Percentiles rank a stretch among this genome's conserved stretches.
Evolutionary conservation across 2,113 vertebrate species (phyloP).

Genomic region (Crotalus viridis): DNA sequence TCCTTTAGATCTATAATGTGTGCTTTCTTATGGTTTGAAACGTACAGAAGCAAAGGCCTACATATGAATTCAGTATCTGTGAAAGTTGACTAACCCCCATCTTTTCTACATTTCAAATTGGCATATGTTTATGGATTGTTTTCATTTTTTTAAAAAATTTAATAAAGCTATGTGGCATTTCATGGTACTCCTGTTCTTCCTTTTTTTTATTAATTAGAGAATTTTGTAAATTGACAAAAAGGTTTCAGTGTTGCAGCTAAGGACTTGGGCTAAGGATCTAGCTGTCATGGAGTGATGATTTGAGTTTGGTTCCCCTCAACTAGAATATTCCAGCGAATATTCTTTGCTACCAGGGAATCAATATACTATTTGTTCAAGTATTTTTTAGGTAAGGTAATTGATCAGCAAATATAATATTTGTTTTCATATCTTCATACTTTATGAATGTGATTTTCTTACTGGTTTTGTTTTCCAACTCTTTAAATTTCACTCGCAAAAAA

Average conservation of each 20-base stretch:
- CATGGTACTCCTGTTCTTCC: not conserved
- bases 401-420: not conserved
- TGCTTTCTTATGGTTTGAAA: not conserved
- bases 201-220: not conserved
- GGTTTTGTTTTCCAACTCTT: not conserved
- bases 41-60: not conserved
- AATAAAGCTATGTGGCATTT: not conserved
- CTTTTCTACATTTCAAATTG: not conserved
- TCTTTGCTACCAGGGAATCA: not conserved
- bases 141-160: not conserved
- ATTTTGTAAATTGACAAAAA: not conserved
- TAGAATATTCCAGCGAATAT: not conserved
- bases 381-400: not conserved
- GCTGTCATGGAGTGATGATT: not conserved
- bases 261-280: not conserved
- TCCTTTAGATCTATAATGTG: not conserved
- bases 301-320: not conserved
- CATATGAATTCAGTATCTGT: not conserved
- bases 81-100: not conserved
- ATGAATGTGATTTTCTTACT: not conserved
- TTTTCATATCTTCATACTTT: not conserved
- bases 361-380: not conserved
- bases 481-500: not conserved
- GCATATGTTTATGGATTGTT: not conserved
- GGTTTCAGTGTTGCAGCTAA: not conserved